Percentiles rank a stretch among this genome's conserved stretches.
Conservation (phyloP, 1,140 invertebrate species). For the Cataglyphis hispanica region DNA sequence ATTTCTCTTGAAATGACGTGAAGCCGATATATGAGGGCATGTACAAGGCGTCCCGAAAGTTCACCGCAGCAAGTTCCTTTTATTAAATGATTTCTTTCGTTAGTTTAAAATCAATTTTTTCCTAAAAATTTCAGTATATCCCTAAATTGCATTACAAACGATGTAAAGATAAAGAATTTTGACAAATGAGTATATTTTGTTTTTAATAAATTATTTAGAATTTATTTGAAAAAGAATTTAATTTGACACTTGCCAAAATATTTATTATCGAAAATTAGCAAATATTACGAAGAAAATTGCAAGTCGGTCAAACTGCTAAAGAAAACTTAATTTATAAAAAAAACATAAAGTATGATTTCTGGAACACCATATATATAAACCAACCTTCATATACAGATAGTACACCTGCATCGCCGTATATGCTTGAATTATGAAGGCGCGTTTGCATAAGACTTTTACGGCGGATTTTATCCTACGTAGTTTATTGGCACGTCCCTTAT, state of each 20-base stretch:
- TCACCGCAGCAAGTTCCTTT: not conserved
- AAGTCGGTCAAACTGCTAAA: not conserved
- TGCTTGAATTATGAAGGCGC: constrained; percentile 71
- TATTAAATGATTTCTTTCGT: not conserved
- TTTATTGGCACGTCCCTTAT: constrained; percentile 75
- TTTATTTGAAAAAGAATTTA: not conserved
- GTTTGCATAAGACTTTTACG: constrained; percentile 74
- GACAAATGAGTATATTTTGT: not conserved
- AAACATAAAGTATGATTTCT: constrained; percentile 4
- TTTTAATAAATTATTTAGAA: constrained; percentile 7
- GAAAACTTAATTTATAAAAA: no score
- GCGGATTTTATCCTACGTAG: constrained; percentile 69
- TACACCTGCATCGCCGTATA: constrained; percentile 54
- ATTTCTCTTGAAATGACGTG: constrained; percentile 71
- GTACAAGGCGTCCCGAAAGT: not conserved
- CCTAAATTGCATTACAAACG: not conserved
- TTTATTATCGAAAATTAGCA: not conserved
- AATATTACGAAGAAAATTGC: not conserved
- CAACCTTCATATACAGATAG: constrained; percentile 19
- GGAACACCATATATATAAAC: constrained; percentile 30
- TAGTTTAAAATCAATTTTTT: not conserved
- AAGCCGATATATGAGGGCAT: constrained; percentile 32
- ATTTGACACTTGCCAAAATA: not conserved
- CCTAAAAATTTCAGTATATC: not conserved
- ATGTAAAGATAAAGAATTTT: not conserved